Evolutionary conservation across 2,113 vertebrate species (phyloP).

Genomic region (Hippocampus mohnikei): DNA sequence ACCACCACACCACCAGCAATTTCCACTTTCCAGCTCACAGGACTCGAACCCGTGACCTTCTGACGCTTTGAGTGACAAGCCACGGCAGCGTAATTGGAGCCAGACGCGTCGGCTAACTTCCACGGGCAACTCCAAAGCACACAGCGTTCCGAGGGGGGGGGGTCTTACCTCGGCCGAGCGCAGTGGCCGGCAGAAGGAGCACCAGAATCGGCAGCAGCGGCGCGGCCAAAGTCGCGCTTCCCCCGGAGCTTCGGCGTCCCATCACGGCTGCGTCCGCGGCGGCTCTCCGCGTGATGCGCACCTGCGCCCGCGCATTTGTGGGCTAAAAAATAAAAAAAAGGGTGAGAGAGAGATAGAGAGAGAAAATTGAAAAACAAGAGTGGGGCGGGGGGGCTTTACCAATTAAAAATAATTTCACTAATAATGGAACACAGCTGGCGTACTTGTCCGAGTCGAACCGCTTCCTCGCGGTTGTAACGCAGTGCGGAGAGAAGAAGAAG

Average conservation of each 20-base stretch:
- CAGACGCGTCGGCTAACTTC: not conserved
- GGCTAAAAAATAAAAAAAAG: not conserved
- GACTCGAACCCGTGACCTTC: not conserved
- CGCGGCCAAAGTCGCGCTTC: conserved; percentile 1
- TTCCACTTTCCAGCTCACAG: not conserved
- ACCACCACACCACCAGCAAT: not conserved
- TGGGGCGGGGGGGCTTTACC: too few species aligned
- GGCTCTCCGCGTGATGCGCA: conserved; percentile 4
- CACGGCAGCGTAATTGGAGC: not conserved
- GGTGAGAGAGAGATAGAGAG: not conserved
- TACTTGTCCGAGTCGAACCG: not conserved
- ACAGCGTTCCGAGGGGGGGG: not conserved
- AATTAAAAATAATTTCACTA: not conserved
- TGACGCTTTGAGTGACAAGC: not conserved
- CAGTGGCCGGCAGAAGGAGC: not conserved
- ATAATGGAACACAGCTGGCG: conserved; percentile 1
- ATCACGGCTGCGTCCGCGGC: conserved; percentile 9
- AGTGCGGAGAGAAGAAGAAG: conserved; percentile 4
- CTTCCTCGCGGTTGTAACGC: conserved; percentile 6
- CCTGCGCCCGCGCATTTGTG: conserved; percentile 24
- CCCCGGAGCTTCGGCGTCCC: conserved; percentile 3
- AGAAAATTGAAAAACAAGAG: not conserved
- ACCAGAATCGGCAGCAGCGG: not conserved
- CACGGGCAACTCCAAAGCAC: not conserved
- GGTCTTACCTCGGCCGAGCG: conserved; percentile 4